Conservation (phyloP, 1,140 invertebrate species). For the Spodoptera litura region DNA sequence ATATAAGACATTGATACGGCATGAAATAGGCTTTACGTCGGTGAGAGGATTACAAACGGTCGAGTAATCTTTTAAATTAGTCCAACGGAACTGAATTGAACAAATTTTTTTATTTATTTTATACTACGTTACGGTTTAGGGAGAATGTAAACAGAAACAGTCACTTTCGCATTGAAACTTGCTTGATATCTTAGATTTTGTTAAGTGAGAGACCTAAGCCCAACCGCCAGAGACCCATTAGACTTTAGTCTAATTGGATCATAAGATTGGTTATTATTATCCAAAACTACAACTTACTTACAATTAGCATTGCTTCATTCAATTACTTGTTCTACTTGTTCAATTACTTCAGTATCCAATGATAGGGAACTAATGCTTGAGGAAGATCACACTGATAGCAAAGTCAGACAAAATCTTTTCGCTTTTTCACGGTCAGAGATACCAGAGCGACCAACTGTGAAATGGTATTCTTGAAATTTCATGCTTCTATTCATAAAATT, state of each 20-base stretch:
- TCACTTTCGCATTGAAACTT: background rate
- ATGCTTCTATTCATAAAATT: conserved; percentile 22
- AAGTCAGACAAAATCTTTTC: background rate
- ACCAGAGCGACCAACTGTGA: conserved; percentile 30
- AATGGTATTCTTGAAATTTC: conserved; percentile 18
- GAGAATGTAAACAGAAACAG: background rate
- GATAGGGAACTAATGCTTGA: background rate
- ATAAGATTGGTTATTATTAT: background rate
- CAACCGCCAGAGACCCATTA: too few relatives aligned
- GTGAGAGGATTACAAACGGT: conserved; percentile 40
- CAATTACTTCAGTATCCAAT: background rate
- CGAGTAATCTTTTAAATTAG: conserved; percentile 37
- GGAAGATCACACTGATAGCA: conserved; percentile 6
- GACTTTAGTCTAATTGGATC: background rate
- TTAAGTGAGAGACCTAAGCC: too few relatives aligned
- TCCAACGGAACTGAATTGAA: conserved; percentile 24
- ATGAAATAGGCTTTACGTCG: conserved; percentile 32
- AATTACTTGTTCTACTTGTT: background rate
- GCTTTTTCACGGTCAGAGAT: conserved; percentile 13
- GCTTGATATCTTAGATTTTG: too few relatives aligned
- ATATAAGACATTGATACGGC: conserved; percentile 17
- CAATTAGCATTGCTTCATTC: background rate
- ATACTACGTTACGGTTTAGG: background rate
- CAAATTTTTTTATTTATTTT: conserved; percentile 24
- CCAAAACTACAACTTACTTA: background rate